A percentile compares a stretch with the other conserved stretches of the same genome.
phyloP scores from a whole-genome alignment of 2,113 vertebrate genomes.

The Natator depressus region DNA sequence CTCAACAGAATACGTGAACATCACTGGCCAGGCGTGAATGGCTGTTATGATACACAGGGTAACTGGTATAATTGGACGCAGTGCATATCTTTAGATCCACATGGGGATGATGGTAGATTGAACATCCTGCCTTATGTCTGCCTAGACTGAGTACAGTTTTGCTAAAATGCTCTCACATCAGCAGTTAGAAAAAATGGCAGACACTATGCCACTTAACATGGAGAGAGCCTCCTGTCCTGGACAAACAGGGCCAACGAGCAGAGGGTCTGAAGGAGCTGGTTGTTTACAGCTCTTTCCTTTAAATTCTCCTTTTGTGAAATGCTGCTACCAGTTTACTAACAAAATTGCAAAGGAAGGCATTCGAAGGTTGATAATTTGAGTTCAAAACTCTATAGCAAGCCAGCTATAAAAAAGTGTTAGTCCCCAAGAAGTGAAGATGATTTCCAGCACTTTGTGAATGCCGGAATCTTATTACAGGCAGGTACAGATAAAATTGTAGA shows the following conservation, averaged over 20 bases:
- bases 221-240: conserved; percentile 73
- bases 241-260: conserved; percentile 67
- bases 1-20: conserved; percentile 85
- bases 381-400: conserved; percentile 81
- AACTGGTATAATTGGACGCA: conserved; percentile 98
- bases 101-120: conserved; percentile 90
- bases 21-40: conserved; percentile 94
- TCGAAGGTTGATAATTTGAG: conserved; percentile 73
- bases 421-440: conserved; percentile 70
- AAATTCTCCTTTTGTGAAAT: conserved; percentile 85
- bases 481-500: conserved; percentile 79
- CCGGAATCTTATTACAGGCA: conserved; percentile 77
- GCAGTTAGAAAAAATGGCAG: conserved; percentile 78
- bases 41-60: conserved; percentile 93
- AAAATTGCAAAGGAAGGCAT: conserved; percentile 82
- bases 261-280: conserved; percentile 65
- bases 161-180: conserved; percentile 78
- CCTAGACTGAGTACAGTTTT: conserved; percentile 85
- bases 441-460: conserved; percentile 75
- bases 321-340: conserved; percentile 91
- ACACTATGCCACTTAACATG: conserved; percentile 73
- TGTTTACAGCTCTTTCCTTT: conserved; percentile 62
- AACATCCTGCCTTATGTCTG: conserved; percentile 96
- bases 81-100: conserved; percentile 92
- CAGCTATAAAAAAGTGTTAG: conserved; percentile 79